phyloP scores from a whole-genome alignment of 2,888 invertebrate species.

The Stenichneumon culpator region DNA sequence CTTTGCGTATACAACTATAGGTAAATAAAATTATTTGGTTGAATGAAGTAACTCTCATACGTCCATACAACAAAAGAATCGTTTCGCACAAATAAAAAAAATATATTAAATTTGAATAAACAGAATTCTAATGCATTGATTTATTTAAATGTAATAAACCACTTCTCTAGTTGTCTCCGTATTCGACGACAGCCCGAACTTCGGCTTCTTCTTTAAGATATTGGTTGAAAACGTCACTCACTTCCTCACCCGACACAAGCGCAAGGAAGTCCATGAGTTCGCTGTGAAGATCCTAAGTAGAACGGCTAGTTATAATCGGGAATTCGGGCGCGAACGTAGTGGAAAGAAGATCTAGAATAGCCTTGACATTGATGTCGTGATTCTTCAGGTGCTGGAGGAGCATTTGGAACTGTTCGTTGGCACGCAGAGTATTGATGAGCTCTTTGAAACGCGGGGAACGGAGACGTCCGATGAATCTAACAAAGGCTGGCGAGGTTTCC shows the following conservation, averaged over 20 bases:
- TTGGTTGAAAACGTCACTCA: conserved; percentile 20
- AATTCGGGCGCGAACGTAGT: conserved; percentile 65
- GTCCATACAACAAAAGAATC: too few relatives aligned
- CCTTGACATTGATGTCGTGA: conserved; percentile 59
- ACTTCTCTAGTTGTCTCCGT: background rate
- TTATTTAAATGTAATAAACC: too few relatives aligned
- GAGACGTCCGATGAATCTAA: conserved; percentile 71
- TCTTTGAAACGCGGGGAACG: conserved; percentile 70
- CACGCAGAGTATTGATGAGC: conserved; percentile 68
- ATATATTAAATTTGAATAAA: too few relatives aligned
- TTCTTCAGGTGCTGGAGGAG: conserved; percentile 52
- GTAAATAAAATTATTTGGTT: too few relatives aligned
- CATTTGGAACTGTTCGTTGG: conserved; percentile 63
- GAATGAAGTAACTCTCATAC: too few relatives aligned
- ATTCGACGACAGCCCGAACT: conserved; percentile 66
- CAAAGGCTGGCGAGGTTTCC: conserved; percentile 73
- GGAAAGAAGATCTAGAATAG: conserved; percentile 55
- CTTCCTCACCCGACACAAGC: conserved; percentile 40
- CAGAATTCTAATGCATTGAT: too few relatives aligned
- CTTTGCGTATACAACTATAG: too few relatives aligned
- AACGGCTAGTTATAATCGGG: conserved; percentile 13
- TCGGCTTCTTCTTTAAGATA: conserved; percentile 61
- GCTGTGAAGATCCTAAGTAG: conserved; percentile 37
- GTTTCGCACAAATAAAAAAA: too few relatives aligned
- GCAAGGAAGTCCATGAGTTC: conserved; percentile 62